Base-by-base conservation (phyloP, 2,888 invertebrate species). In the Taphrorychus bicolor region DNA sequence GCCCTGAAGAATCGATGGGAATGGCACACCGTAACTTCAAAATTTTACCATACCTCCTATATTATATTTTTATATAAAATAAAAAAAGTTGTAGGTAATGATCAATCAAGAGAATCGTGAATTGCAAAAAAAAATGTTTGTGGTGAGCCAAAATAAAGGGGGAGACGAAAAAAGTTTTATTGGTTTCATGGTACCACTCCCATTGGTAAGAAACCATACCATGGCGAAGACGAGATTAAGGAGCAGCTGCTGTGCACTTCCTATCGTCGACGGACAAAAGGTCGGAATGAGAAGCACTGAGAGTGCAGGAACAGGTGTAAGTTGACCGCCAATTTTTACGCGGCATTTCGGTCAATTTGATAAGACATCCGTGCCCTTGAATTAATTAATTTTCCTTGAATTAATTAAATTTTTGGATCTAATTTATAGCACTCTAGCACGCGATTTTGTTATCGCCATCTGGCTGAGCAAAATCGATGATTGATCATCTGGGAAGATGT, bases 301-400 rank as follows among this genome's bases (percentile, higher is more conserved):
- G 68, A 68, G 68, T 63, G 64, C 68, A 59, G 68, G 56, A 62
- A 68, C 63, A 68, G 64, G 63, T 64, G 64, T 56, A 68, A 64
- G 54, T 48, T 59, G 68, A 63, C 62, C 67, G 67, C 66, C 63
- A 63, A 68, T 62, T 63, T 66, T 57, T 61, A 51, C 53, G 66
- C 66, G 60, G 60, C 54, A 51, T 19, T 21, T 51, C 51, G 14
- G 9, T 7, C 11, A 32, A 32, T 7, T 32, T 9, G 11, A 9
- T 32, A n/a, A n/a, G n/a, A 32, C 32, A 7, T 32, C 9, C 9
- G 11, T 32, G 32, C 11, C 32, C 32, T 32, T 32, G 32, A 32
- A 32, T 1, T 1, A 32, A 32, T n/a, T n/a, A n/a, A n/a, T n/a
- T n/a, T 32, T 32, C 11, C 32, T 32, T 32, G 32, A 32, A 32